These are phyloP conservation scores for Charadrius vociferus DNA, from an alignment of 2,113 vertebrate genomes.

Conservation along the genomic window DNA sequence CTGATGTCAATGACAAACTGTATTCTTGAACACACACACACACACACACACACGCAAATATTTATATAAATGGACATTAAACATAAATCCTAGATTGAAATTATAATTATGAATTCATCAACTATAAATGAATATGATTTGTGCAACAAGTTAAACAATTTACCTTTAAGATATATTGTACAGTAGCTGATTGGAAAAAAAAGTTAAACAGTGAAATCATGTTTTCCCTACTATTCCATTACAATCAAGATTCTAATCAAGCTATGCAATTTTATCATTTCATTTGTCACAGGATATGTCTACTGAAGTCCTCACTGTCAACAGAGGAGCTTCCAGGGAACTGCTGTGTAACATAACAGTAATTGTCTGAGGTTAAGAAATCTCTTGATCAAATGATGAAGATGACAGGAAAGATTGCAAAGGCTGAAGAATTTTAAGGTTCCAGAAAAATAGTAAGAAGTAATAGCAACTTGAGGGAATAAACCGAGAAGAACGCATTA, in stretches of 20 bases:
- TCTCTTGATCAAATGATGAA: background rate
- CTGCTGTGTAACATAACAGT: background rate
- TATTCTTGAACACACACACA: background rate
- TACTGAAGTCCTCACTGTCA: background rate
- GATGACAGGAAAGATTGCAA: background rate
- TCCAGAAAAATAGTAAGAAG: background rate
- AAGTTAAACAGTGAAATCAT: background rate
- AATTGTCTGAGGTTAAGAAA: background rate
- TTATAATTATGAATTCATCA: background rate
- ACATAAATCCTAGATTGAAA: background rate
- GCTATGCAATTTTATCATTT: background rate
- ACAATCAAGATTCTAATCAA: background rate
- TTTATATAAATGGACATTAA: background rate
- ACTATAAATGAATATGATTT: background rate
- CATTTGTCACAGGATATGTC: background rate
- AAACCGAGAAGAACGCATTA: background rate
- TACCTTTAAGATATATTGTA: background rate
- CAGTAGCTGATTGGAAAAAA: background rate
- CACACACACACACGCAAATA: background rate
- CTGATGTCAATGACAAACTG: background rate
- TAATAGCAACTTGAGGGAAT: background rate
- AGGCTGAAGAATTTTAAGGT: background rate
- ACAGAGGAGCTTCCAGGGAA: background rate
- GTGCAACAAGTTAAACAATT: background rate
- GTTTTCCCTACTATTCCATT: background rate